These are phyloP conservation scores for Notechis scutatus DNA, from an alignment of 2,113 vertebrate species.

Conservation along the genomic window DNA sequence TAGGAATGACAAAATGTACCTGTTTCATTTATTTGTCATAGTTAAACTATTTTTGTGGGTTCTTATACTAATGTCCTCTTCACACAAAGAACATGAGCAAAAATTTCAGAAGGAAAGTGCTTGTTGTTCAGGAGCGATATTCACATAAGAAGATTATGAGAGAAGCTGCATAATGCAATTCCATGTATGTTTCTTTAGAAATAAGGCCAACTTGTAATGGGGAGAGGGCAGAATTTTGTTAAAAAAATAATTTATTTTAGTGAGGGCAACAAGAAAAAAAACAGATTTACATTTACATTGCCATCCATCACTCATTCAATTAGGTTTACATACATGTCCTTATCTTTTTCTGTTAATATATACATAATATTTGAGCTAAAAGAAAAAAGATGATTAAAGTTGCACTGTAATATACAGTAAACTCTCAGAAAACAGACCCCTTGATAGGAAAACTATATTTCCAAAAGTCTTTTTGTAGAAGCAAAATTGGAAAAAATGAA, in stretches of 20 bases:
- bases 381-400: background rate
- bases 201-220: background rate
- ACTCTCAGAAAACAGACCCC: background rate
- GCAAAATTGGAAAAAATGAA: background rate
- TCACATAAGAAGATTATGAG: slow-evolving; percentile 2
- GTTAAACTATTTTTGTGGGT: background rate
- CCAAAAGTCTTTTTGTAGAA: slow-evolving; percentile 4
- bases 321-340: background rate
- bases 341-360: background rate
- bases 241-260: background rate
- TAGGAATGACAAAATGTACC: background rate
- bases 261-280: background rate
- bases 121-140: rapidly evolving
- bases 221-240: background rate
- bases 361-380: background rate
- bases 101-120: background rate
- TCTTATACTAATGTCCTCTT: background rate
- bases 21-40: background rate
- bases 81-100: background rate
- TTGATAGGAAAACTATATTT: slow-evolving; percentile 11
- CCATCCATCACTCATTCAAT: background rate
- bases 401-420: background rate
- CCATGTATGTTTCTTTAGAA: background rate
- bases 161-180: background rate
- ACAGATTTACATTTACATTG: background rate